Conservation (phyloP, 1,140 invertebrate genomes). For the Vanessa tameamea region DNA sequence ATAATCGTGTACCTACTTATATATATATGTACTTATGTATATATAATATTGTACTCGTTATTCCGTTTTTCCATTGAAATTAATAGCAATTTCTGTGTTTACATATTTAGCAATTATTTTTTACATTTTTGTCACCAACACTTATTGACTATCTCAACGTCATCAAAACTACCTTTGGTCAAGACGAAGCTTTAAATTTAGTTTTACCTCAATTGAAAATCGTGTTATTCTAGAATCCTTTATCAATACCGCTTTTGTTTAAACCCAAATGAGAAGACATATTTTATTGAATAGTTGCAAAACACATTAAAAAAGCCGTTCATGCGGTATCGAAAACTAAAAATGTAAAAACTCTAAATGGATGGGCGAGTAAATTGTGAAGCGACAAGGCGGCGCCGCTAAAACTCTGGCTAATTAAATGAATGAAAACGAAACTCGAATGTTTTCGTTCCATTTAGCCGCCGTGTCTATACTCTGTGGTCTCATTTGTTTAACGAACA, state of each 20-base stretch:
- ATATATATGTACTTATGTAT: too few species aligned
- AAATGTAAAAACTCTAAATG: conserved; percentile 54
- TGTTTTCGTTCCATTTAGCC: conserved; percentile 76
- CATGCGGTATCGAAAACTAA: conserved; percentile 32
- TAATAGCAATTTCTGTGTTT: too few species aligned
- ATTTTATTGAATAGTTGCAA: conserved; percentile 1
- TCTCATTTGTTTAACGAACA: conserved; percentile 42
- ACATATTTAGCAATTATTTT: too few species aligned
- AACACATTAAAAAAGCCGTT: not conserved
- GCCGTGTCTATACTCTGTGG: conserved; percentile 60
- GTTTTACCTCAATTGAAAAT: too few species aligned
- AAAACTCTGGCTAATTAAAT: conserved; percentile 76
- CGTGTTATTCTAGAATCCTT: not conserved
- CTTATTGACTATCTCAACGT: too few species aligned
- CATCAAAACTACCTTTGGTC: too few species aligned
- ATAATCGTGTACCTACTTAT: too few species aligned
- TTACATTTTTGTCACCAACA: too few species aligned
- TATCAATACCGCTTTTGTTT: not conserved
- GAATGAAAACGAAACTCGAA: conserved; percentile 76
- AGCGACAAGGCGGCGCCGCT: conserved; percentile 66
- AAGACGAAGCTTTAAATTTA: too few species aligned
- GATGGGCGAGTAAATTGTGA: conserved; percentile 52
- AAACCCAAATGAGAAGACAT: not conserved
- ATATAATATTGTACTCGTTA: too few species aligned
- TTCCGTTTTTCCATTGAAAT: too few species aligned